These are phyloP conservation scores for Solea senegalensis DNA, from an alignment of 2,113 vertebrate genomes.

Conservation along the genomic window DNA sequence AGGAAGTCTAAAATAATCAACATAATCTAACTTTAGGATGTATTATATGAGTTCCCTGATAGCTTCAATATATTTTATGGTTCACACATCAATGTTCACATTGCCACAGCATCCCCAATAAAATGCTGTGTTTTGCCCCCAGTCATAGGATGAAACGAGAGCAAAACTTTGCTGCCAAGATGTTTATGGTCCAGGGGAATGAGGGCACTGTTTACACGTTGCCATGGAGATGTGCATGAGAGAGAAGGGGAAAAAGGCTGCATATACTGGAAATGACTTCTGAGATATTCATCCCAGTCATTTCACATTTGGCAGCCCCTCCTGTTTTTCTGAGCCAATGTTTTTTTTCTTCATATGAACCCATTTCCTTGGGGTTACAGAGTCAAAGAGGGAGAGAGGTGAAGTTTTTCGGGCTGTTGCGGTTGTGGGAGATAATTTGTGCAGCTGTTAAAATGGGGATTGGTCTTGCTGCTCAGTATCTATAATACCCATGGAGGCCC, in stretches of 20 bases:
- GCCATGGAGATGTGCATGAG: slow-evolving; percentile 67
- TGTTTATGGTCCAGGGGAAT: slow-evolving; percentile 67
- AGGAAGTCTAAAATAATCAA: slow-evolving; percentile 12
- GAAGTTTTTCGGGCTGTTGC: slow-evolving; percentile 29
- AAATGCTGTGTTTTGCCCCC: slow-evolving; percentile 45
- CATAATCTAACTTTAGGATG: slow-evolving; percentile 14
- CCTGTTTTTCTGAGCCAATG: slow-evolving; percentile 40
- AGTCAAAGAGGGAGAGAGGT: slow-evolving; percentile 25
- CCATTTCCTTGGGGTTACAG: slow-evolving; percentile 35
- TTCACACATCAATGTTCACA: slow-evolving; percentile 34
- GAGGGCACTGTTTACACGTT: slow-evolving; percentile 77
- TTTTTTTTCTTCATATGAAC: slow-evolving; percentile 41
- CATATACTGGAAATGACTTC: slow-evolving; percentile 78
- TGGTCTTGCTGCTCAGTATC: slow-evolving; percentile 17
- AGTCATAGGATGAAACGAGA: slow-evolving; percentile 52
- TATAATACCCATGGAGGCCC: slow-evolving; percentile 19
- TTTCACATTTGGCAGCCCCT: slow-evolving; percentile 65
- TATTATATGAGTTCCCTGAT: slow-evolving; percentile 19
- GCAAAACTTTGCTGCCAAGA: slow-evolving; percentile 45
- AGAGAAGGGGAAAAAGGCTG: slow-evolving; percentile 60
- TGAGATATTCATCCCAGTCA: slow-evolving; percentile 64
- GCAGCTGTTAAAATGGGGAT: slow-evolving; percentile 53
- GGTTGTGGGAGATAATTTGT: slow-evolving; percentile 30
- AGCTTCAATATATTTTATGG: slow-evolving; percentile 31
- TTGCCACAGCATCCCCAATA: slow-evolving; percentile 45